These are phyloP conservation scores for Falco punctatus DNA, from an alignment of 2,113 vertebrate species.

Conservation along the genomic window DNA sequence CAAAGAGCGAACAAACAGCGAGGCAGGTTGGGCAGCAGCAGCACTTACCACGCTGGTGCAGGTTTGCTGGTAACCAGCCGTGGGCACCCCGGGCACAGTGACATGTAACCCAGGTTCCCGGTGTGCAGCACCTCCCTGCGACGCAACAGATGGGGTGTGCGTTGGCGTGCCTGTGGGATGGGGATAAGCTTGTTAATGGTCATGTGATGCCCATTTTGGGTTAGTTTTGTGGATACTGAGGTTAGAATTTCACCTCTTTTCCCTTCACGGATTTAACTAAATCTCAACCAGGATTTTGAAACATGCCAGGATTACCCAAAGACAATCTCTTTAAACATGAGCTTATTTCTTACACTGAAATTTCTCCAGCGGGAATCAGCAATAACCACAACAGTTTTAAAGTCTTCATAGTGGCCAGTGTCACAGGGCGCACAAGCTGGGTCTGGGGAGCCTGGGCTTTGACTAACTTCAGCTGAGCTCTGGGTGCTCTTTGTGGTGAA, in stretches of 20 bases:
- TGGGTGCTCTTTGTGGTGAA: not conserved
- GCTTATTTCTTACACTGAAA: slow-evolving; percentile 1
- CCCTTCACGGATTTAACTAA: slow-evolving; percentile 31
- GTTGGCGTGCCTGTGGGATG: not conserved
- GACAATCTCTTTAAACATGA: slow-evolving; percentile 33
- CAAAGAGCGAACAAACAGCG: not conserved
- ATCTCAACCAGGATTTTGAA: slow-evolving; percentile 46
- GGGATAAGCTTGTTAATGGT: not conserved
- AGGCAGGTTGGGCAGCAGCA: not conserved
- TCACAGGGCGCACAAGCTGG: not conserved
- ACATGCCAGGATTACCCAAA: not conserved
- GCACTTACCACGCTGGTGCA: fast-evolving
- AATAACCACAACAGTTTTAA: not conserved
- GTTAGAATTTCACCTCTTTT: slow-evolving; percentile 15
- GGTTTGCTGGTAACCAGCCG: not conserved
- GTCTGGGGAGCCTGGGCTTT: not conserved
- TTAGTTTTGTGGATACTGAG: not conserved
- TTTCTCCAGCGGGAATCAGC: slow-evolving; percentile 10
- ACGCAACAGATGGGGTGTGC: fast-evolving
- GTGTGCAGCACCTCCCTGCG: fast-evolving
- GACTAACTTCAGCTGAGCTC: not conserved
- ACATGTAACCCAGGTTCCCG: fast-evolving
- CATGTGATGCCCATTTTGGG: not conserved
- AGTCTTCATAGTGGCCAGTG: not conserved
- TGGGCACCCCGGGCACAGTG: fast-evolving